Evolutionary conservation across 2,113 vertebrate genomes (phyloP).

Genomic region (Lampris megalopsis): DNA sequence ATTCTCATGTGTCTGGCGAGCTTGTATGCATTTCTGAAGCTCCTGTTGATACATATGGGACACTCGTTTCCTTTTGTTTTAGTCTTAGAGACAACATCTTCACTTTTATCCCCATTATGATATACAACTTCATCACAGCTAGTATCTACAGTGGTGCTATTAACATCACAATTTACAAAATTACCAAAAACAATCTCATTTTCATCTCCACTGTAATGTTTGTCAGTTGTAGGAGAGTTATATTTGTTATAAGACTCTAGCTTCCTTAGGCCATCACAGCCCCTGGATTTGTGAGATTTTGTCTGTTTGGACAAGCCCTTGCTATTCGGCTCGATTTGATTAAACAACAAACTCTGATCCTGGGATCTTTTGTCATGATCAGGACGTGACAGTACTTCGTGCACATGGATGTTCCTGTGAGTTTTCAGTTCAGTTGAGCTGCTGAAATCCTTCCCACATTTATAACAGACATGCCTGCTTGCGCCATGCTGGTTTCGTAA

Average conservation of each 20-base stretch:
- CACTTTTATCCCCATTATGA: constrained; percentile 9
- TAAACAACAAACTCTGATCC: not conserved
- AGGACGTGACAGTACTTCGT: constrained; percentile 11
- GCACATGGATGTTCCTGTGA: constrained; percentile 59
- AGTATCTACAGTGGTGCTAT: not conserved
- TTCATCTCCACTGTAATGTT: not conserved
- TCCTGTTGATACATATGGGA: constrained; percentile 54
- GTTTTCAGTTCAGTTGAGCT: constrained; percentile 37
- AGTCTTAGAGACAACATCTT: rapidly evolving
- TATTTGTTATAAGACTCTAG: not conserved
- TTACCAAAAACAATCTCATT: not conserved
- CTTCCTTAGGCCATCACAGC: not conserved
- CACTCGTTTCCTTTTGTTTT: constrained; percentile 59
- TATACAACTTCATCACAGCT: not conserved
- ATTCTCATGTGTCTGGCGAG: constrained; percentile 74
- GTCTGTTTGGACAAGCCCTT: not conserved
- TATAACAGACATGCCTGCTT: constrained; percentile 52
- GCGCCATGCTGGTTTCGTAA: constrained; percentile 60
- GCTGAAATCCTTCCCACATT: constrained; percentile 47
- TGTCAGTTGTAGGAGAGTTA: not conserved
- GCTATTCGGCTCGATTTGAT: constrained; percentile 33
- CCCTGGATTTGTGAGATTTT: not conserved
- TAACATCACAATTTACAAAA: not conserved
- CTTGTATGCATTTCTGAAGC: constrained; percentile 66
- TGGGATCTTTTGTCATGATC: constrained; percentile 30